Base-by-base conservation (phyloP, 1,140 invertebrate species). In the Drosophila pachea region DNA sequence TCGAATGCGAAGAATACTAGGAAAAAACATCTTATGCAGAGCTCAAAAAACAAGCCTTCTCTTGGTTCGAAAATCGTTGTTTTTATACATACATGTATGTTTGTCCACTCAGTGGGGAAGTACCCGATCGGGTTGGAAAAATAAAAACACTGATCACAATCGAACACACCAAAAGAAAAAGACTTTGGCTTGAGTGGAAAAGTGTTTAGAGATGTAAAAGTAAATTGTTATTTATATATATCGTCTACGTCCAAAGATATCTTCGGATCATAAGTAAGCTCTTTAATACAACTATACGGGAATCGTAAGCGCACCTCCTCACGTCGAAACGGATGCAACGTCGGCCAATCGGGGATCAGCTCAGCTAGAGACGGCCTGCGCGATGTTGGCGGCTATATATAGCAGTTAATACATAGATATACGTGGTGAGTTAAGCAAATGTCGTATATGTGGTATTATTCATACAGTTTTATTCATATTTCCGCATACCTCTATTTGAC, bases 311-410 rank as follows among this genome's bases (percentile, higher is more conserved):
- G 65, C 76, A 89, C 88, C 88, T 89, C 88, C 60, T 88, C 86
- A 47, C 88, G 88, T 64, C 88, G 92, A 93, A 95, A 95, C 91
- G 94, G 94, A 91, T 97, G 95, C 83, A 98, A 93, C 84, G 93
- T 94, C 84, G 97, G 97, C 97, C 97, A 98, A 92, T 98, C 97
- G 83, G 97, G 97, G 90, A 98, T 98, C 92, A 97, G 91, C 91
- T 98, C 96, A 83, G 96, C 96, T 90, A 98, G 92, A 75, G 96
- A 98, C 87, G 93, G 94, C 91, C 96, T 93, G 92, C 96, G 94
- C 87, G 92, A 92, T 91, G 91, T 90, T 90, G 91, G 91, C 90
- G 87, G 91, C 92, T 93, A 92, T 61, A 76, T 73, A 22, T 22
- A 22, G 22, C 68, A 59, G 22, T 50, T 53, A 62, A 60, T 52